Percentiles rank a stretch among this genome's conserved stretches.
Evolutionary conservation across 2,888 invertebrate species (phyloP).

Genomic region (Hemistola chrysoprasaria): DNA sequence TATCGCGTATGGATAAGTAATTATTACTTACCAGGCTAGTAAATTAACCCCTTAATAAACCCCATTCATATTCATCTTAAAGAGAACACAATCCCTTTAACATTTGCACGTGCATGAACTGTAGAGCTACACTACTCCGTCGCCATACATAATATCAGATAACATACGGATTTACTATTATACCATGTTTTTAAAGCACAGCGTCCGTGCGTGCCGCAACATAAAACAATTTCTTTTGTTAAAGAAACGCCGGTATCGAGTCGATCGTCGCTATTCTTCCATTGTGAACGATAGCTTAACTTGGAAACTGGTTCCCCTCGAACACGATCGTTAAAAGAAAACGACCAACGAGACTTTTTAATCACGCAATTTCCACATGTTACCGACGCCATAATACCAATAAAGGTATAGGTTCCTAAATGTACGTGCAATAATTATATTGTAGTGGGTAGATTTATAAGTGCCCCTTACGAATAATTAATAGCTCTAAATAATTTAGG

Average conservation of each 20-base stretch:
- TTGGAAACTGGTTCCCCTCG: conserved; percentile 28
- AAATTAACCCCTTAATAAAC: conserved; percentile 1
- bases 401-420: too few relatives aligned
- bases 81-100: conserved; percentile 14
- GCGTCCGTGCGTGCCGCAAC: conserved; percentile 67
- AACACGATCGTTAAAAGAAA: conserved; percentile 13
- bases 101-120: conserved; percentile 28
- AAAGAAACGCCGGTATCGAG: conserved; percentile 63
- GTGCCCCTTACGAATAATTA: too few relatives aligned
- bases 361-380: conserved; percentile 12
- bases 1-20: too few relatives aligned
- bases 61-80: conserved; percentile 4
- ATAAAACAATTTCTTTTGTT: conserved; percentile 76
- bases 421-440: too few relatives aligned
- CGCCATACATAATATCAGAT: conserved; percentile 18
- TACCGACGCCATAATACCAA: too few relatives aligned
- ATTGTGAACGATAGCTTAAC: conserved; percentile 54
- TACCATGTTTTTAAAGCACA: conserved; percentile 31
- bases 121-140: conserved; percentile 22
- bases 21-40: too few relatives aligned
- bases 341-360: conserved; percentile 8
- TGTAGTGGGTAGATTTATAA: too few relatives aligned
- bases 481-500: too few relatives aligned
- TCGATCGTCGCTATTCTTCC: conserved; percentile 42
- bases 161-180: conserved; percentile 26